Evolutionary conservation across 2,888 invertebrate genomes (phyloP).

Genomic region (Zele albiditarsus): DNA sequence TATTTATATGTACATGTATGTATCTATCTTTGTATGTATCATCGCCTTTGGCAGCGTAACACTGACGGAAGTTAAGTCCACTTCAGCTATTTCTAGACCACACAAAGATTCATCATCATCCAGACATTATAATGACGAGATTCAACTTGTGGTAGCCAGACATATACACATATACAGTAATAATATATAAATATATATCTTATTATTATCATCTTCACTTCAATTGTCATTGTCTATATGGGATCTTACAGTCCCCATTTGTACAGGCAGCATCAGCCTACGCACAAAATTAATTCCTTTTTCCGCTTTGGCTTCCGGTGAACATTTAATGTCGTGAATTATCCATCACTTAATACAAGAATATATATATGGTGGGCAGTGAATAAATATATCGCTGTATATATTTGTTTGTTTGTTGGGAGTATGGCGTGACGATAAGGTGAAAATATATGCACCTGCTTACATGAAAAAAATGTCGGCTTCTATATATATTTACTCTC

Average conservation of each 20-base stretch:
- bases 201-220: neutral
- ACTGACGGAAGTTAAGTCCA: neutral
- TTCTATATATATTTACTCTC: conserved; percentile 3
- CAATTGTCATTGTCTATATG: conserved; percentile 4
- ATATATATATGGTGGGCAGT: neutral
- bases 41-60: neutral
- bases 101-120: neutral
- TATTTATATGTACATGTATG: neutral
- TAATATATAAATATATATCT: neutral
- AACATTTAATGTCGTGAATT: conserved; percentile 31
- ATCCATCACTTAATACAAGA: conserved; percentile 10
- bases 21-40: neutral
- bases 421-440: neutral
- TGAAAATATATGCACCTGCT: neutral
- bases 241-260: neutral
- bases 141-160: neutral
- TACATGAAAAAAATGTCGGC: conserved; percentile 1
- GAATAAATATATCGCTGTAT: neutral
- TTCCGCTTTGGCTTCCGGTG: conserved; percentile 37
- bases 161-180: neutral
- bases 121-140: neutral
- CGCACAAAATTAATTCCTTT: conserved; percentile 37
- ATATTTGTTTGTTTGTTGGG: neutral
- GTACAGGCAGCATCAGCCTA: conserved; percentile 18
- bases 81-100: conserved; percentile 17